Percentiles rank a stretch among this genome's conserved stretches.
Evolutionary conservation across 2,888 invertebrate genomes (phyloP).

Genomic region (Agriopis marginaria): DNA sequence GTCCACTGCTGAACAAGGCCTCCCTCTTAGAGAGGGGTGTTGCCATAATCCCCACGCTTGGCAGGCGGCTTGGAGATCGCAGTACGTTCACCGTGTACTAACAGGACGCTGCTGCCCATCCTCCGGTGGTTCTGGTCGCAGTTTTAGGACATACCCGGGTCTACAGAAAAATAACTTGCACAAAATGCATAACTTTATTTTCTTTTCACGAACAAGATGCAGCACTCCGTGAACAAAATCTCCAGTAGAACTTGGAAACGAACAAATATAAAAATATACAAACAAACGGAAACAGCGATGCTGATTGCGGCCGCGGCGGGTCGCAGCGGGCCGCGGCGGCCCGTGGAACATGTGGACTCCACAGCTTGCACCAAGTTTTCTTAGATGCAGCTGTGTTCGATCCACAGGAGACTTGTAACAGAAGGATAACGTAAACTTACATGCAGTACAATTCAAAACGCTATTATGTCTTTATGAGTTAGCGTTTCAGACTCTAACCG

Average conservation of each 20-base stretch:
- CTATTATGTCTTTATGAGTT: too few relatives aligned
- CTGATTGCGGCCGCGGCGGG: constrained; percentile 18
- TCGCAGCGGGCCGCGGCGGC: constrained; percentile 1
- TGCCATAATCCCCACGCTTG: too few relatives aligned
- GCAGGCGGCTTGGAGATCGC: too few relatives aligned
- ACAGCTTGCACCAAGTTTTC: constrained; percentile 20
- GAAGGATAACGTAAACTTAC: too few relatives aligned
- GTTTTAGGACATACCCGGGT: too few relatives aligned
- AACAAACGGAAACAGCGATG: constrained; percentile 12
- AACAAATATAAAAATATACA: constrained; percentile 1
- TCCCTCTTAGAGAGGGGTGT: too few relatives aligned
- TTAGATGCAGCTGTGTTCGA: constrained; percentile 38
- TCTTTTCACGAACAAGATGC: background rate
- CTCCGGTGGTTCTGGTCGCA: too few relatives aligned
- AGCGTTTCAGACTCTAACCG: too few relatives aligned
- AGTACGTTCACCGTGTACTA: too few relatives aligned
- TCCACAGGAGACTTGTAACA: constrained; percentile 4
- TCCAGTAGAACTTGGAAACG: background rate
- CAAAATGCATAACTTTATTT: too few relatives aligned
- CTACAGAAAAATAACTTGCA: background rate
- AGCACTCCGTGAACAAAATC: background rate
- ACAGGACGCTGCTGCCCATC: too few relatives aligned
- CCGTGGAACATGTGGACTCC: background rate
- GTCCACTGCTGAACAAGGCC: too few relatives aligned
- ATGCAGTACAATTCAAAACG: background rate